Conservation (phyloP, 1,140 invertebrate species). For the Drusus annulatus region DNA sequence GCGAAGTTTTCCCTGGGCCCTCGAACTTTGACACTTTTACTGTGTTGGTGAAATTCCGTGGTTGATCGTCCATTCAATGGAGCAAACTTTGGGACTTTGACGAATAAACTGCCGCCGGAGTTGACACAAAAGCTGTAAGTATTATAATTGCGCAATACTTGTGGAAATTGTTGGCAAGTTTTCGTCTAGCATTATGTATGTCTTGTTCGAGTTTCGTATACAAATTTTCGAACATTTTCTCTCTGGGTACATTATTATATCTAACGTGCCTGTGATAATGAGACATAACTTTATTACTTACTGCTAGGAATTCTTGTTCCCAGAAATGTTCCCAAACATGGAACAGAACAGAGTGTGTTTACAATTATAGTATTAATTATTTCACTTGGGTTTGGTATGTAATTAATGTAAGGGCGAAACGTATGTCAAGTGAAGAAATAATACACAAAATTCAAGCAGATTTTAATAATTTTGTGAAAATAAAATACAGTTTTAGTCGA, state of each 20-base stretch:
- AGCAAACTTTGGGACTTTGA: slow-evolving; percentile 42
- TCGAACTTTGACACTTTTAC: slow-evolving; percentile 45
- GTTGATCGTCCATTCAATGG: slow-evolving; percentile 38
- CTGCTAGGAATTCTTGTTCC: neutral
- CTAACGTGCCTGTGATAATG: no score
- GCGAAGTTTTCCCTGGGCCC: slow-evolving; percentile 8
- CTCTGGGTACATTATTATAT: neutral
- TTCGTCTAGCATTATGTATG: neutral
- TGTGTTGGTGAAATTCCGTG: slow-evolving; percentile 40
- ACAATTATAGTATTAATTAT: no score
- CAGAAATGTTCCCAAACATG: neutral
- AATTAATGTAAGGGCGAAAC: no score
- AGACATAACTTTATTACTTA: no score
- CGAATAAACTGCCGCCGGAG: slow-evolving; percentile 37
- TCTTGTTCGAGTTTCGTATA: neutral
- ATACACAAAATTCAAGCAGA: no score
- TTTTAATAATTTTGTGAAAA: no score
- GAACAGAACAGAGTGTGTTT: no score
- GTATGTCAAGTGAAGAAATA: no score
- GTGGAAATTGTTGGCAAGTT: slow-evolving; percentile 24
- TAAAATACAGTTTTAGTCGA: no score
- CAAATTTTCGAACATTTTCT: neutral
- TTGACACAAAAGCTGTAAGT: slow-evolving; percentile 44
- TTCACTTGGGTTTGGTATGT: no score
- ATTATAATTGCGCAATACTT: slow-evolving; percentile 44